phyloP scores from a whole-genome alignment of 2,113 vertebrate species.

The Phylloscopus trochilus region DNA sequence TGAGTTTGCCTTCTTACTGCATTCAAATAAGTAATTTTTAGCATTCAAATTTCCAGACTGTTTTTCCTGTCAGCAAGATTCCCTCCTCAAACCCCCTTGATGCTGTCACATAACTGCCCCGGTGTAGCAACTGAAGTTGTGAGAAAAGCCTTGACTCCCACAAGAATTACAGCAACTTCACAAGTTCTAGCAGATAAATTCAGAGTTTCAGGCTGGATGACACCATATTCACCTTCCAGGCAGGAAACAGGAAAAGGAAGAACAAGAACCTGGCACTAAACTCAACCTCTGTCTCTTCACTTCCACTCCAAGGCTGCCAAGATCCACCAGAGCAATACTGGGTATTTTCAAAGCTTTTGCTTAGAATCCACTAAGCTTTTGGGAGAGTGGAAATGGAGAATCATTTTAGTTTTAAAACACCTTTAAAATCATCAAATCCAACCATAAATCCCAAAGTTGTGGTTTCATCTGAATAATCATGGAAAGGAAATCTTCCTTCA shows the following conservation, averaged over 20 bases:
- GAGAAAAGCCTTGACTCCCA: background rate
- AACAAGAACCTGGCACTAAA: background rate
- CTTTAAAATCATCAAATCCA: background rate
- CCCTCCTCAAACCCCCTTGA: background rate
- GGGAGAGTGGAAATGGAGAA: background rate
- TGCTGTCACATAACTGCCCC: background rate
- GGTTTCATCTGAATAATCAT: background rate
- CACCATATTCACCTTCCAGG: background rate
- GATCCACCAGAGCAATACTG: background rate
- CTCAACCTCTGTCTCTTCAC: background rate
- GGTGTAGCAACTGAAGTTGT: rapidly evolving
- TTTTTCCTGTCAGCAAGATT: background rate
- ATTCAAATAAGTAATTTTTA: no score
- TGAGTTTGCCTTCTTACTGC: background rate
- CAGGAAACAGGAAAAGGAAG: background rate
- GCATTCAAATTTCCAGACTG: background rate
- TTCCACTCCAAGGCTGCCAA: background rate
- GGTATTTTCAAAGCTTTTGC: background rate
- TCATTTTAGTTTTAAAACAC: background rate
- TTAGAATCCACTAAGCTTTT: background rate
- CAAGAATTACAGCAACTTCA: background rate
- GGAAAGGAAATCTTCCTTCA: background rate
- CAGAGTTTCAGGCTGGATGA: background rate
- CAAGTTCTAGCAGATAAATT: background rate
- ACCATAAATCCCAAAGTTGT: background rate